Base-by-base conservation (phyloP, 1,140 invertebrate genomes). In the Venturia canescens region DNA sequence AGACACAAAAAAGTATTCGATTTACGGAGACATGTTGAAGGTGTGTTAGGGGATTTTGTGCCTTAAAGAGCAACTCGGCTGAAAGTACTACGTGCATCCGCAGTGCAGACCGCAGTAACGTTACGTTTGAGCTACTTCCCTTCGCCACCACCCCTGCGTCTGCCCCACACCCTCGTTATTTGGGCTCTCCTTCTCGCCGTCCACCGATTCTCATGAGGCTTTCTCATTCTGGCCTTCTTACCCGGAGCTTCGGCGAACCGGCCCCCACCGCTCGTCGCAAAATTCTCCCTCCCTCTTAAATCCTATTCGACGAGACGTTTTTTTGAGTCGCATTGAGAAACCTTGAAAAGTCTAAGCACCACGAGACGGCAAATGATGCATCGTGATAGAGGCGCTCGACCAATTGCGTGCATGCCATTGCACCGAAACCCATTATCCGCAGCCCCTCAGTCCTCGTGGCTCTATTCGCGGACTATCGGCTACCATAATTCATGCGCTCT, bases 21-120 rank as follows among this genome's bases (percentile, higher is more conserved):
- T 44, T 6, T 44, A 13, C 13, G 2, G 13, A 11, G 13, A 44
- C 7, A 44, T 44, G 38, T 44, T 44, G 5, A 44, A 44, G 7
- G 38, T 44, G 38, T 44, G 38, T 11, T 11, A 44, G 11, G 38
- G 38, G 38, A 44, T 44, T 44, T 44, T 9, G 38, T 44, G 38
- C 38, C 38, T 44, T 9, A 11, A 44, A 44, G 38, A 44, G 38
- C 38, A 44, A 44, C 38, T 44, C 38, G 38, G 60, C 70, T 53
- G 67, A 75, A 83, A 74, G 75, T 57, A 76, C 72, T 83, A 82
- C 81, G 83, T 86, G 82, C 83, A 85, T 88, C 87, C 83, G 87
- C 87, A 88, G 81, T 88, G 87, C 84, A 88, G 86, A 86, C 87
- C 83, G 86, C 86, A 87, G 85, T 87, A 79, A 83, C 76, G 75